These are phyloP conservation scores for Diploptera punctata DNA, from an alignment of 2,888 invertebrate species.

Conservation along the genomic window DNA sequence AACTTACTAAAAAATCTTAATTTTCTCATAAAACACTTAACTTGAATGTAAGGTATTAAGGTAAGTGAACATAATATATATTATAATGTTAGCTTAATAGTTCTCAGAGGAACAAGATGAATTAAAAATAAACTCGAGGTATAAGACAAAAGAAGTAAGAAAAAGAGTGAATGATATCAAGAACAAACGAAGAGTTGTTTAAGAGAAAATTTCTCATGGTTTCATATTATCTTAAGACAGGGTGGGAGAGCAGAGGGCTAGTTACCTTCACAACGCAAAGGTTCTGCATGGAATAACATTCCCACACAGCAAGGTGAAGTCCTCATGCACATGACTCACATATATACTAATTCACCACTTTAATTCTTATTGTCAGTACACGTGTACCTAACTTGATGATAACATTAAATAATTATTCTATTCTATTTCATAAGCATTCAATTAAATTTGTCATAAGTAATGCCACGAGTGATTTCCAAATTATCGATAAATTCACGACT, in stretches of 20 bases:
- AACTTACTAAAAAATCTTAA: no score
- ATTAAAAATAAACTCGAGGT: not conserved
- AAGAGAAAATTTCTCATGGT: constrained; percentile 25
- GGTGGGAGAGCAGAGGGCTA: not conserved
- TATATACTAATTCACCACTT: no score
- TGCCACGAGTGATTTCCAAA: no score
- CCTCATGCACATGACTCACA: not conserved
- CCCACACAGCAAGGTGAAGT: constrained; percentile 10
- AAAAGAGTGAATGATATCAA: constrained; percentile 18
- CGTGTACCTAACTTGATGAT: no score
- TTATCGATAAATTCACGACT: no score
- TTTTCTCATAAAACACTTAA: no score
- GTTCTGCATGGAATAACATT: constrained; percentile 13
- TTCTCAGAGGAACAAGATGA: not conserved
- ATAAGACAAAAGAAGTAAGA: not conserved
- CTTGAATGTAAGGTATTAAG: no score
- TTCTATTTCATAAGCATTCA: no score
- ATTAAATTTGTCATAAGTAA: no score
- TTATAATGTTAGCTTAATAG: not conserved
- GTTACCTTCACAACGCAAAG: not conserved
- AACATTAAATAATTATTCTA: no score
- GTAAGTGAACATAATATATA: not conserved
- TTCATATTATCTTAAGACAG: constrained; percentile 19
- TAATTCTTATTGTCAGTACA: not conserved
- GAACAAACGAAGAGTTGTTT: constrained; percentile 9